A percentile compares a stretch with the other conserved stretches of the same genome.
Evolutionary conservation across 2,888 invertebrate species (phyloP).

Genomic region (Caenorhabditis virilis): DNA sequence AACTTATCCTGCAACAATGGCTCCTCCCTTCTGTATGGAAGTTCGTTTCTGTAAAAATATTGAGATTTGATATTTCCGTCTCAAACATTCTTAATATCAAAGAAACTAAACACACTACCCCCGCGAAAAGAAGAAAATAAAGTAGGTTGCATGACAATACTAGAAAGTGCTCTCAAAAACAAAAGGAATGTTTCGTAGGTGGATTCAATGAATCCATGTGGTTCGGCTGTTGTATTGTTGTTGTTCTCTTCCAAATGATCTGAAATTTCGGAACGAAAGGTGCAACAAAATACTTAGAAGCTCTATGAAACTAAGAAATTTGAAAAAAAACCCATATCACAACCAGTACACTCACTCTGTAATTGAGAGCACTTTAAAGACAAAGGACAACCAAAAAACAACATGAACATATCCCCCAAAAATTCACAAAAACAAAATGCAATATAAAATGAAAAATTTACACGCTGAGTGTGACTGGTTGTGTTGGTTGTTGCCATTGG

Average conservation of each 20-base stretch:
- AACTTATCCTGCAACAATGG: constrained; percentile 50
- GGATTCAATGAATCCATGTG: constrained; percentile 28
- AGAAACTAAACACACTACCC: not conserved
- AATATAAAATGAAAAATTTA: constrained; percentile 33
- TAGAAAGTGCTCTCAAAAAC: constrained; percentile 32
- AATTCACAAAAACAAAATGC: not conserved
- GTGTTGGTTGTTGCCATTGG: constrained; percentile 51
- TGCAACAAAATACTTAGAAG: constrained; percentile 14
- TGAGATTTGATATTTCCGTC: not conserved
- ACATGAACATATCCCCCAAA: constrained; percentile 17
- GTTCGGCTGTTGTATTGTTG: constrained; percentile 9
- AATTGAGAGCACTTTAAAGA: no score
- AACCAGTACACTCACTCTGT: no score
- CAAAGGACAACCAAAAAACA: constrained; percentile 9
- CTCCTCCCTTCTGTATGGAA: constrained; percentile 46
- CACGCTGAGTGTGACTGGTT: constrained; percentile 49
- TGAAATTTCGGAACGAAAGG: constrained; percentile 12
- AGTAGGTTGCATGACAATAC: not conserved
- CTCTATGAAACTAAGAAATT: no score
- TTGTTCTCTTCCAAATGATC: constrained; percentile 12
- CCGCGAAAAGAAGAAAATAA: no score
- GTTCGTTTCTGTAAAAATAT: constrained; percentile 41
- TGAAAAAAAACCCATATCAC: no score
- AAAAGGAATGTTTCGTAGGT: constrained; percentile 8
- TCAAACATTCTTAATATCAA: not conserved